Base-by-base conservation (phyloP, 2,797 vertebrate genomes). In the Amphiprion clarkii region DNA sequence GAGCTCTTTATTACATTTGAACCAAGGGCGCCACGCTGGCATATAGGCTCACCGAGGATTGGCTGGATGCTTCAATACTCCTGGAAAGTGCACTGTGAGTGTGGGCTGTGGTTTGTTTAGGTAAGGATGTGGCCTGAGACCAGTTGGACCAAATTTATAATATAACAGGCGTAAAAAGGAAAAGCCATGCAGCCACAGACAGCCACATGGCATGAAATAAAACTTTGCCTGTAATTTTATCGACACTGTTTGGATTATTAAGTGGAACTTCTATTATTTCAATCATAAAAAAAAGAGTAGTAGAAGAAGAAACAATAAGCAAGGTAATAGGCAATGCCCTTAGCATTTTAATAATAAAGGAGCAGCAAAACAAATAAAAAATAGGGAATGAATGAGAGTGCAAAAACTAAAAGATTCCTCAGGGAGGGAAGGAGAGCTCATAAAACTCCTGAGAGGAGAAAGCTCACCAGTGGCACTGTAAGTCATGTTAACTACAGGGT, bases 401-500 rank as follows among this genome's bases (percentile, higher is more conserved):
- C 59, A 74, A 69, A 88, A 85, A 79, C 86, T 87, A 88, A 85
- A 78, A 87, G 88, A 88, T 84, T 90, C 84, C 76, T 80, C 46
- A 83, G 76, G 82, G 84, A 86, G 82, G 81, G 76, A 82, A 73
- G 21, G 67, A 40, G 74, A 82, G 80, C 80, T 87, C 87, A 90
- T 90, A 92, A 91, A 92, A 82, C 69, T 82, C 51, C 68, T 71
- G 46, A 21, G 68, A 72, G 59, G 71, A 84, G 74, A 88, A 87
- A 87, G 86, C 85, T 82, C 80, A 77, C 73, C 66, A 55, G 92
- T 92, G 92, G 92, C 95, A 95, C 95, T 93, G 92, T 95, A 94
- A 89, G 88, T 90, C 94, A 66, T 95, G 95, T 97, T 95, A 91
- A 88, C 94, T 95, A 83, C 78, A 59, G 85, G 69, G 59, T 64